Base-by-base conservation (phyloP, 2,888 invertebrate species). In the Latheticus oryzae region DNA sequence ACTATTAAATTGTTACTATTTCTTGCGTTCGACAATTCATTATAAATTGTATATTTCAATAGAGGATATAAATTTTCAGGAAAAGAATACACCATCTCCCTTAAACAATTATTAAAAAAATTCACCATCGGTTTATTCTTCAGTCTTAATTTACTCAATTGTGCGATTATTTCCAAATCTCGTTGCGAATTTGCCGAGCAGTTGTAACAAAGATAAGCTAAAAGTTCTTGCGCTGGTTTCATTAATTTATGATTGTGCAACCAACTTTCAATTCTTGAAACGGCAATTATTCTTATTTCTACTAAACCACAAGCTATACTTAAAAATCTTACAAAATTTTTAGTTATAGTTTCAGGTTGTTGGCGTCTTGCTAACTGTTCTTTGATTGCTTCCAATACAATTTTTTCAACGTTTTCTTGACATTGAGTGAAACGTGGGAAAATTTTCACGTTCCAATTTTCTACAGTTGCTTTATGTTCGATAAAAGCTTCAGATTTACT, bases 1-100 rank as follows among this genome's bases (percentile, higher is more conserved):
- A 97, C 90, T 5, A 93, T 87, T 89, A 97, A 92, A 79, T 97
- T 97, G 81, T 96, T 97, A 0, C 95, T 93, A 80, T 96, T 95
- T 56, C 97, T 86, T 16, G 90, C 88, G 72, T 91, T 90, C 0
- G 96, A 95, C 64, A 97, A 80, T 81, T 97, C 97, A 79, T 97
- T 97, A 82, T 94, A 95, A 54, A 97, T 90, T 0, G 95, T 94
- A 74, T 93, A 91, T 67, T 94, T 95, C 66, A 97, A 81, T 59
- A 95, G 86, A 19, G 92, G 89, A 56, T 88, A 87, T 47, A 97
- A 80, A 73, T 96, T 92, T 13, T 92, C 91, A 0, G 91, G 87
- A 72, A 93, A 91, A 43, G 92, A 86, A 7, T 86, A 85, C 28
- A 97, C 88, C 82, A 97, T 86, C 78, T 97, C 97, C 71, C 95